phyloP scores from a whole-genome alignment of 2,113 vertebrate species.

The Serinus canaria region DNA sequence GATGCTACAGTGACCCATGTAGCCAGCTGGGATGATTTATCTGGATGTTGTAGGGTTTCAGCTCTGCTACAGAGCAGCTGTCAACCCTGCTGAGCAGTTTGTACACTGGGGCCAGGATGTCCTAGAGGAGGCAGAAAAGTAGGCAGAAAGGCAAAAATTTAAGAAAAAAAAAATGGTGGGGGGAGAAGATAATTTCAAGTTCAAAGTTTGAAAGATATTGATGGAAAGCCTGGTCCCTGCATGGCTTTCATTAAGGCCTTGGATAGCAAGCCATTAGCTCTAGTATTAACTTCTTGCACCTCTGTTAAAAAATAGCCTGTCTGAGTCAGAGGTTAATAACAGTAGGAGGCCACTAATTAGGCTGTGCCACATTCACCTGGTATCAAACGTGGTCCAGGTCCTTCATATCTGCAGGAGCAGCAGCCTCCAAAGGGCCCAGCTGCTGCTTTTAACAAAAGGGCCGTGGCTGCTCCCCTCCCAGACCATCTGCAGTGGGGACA shows the following conservation, averaged over 20 bases:
- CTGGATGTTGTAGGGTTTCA: fast-evolving
- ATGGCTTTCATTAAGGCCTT: conserved; percentile 65
- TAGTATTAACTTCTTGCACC: conserved; percentile 72
- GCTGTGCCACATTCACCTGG: neutral
- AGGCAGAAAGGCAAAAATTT: neutral
- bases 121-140: neutral
- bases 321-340: conserved; percentile 77
- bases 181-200: conserved; percentile 17
- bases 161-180: neutral
- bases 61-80: neutral
- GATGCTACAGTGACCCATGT: neutral
- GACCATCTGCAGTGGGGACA: conserved; percentile 44
- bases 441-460: conserved; percentile 47
- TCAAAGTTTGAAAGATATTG: conserved; percentile 70
- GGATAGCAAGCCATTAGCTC: conserved; percentile 59
- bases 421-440: conserved; percentile 45
- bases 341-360: conserved; percentile 70
- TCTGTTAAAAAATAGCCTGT: conserved; percentile 71
- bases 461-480: conserved; percentile 8
- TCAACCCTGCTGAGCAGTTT: neutral
- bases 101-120: neutral
- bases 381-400: conserved; percentile 56
- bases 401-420: conserved; percentile 46
- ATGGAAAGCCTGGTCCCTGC: conserved; percentile 59
- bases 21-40: neutral